Percentiles rank a stretch among this genome's conserved stretches.
These are phyloP conservation scores for Lordiphosa collinella DNA, from an alignment of 1,140 invertebrate genomes.

Conservation along the genomic window DNA sequence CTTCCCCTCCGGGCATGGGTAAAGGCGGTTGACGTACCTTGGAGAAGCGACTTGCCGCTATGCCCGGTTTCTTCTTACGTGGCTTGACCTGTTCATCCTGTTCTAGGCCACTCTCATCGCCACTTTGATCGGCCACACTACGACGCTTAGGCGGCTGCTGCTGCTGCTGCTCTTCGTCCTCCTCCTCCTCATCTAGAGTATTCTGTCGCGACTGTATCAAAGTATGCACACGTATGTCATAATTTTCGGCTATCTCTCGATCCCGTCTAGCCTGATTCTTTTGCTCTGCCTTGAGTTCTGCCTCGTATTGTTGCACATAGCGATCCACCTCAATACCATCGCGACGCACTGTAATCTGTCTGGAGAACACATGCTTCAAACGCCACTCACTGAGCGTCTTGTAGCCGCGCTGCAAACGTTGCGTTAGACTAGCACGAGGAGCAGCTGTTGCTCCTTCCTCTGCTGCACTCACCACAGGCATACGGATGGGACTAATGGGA, in stretches of 20 bases:
- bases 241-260: constrained; percentile 68
- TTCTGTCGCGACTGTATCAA: constrained; percentile 42
- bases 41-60: constrained; percentile 61
- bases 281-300: constrained; percentile 49
- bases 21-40: constrained; percentile 60
- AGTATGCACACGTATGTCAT: constrained; percentile 57
- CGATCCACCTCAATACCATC: constrained; percentile 63
- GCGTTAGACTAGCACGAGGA: constrained; percentile 17
- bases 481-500: constrained; percentile 47
- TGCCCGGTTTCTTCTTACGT: constrained; percentile 41
- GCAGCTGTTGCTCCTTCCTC: not conserved
- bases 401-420: constrained; percentile 63
- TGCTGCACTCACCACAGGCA: constrained; percentile 13
- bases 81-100: constrained; percentile 28
- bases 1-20: constrained; percentile 22
- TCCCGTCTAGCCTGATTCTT: constrained; percentile 39
- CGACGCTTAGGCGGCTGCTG: no score
- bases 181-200: constrained; percentile 31
- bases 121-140: constrained; percentile 46
- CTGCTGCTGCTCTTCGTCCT: constrained; percentile 11
- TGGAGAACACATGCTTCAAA: constrained; percentile 69
- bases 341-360: constrained; percentile 48
- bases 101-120: constrained; percentile 65
- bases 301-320: constrained; percentile 65
- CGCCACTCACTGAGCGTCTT: constrained; percentile 67